Percentiles rank a stretch among this genome's conserved stretches.
Evolutionary conservation across 2,888 invertebrate genomes (phyloP).

Genomic region (Mechanitis messenoides): DNA sequence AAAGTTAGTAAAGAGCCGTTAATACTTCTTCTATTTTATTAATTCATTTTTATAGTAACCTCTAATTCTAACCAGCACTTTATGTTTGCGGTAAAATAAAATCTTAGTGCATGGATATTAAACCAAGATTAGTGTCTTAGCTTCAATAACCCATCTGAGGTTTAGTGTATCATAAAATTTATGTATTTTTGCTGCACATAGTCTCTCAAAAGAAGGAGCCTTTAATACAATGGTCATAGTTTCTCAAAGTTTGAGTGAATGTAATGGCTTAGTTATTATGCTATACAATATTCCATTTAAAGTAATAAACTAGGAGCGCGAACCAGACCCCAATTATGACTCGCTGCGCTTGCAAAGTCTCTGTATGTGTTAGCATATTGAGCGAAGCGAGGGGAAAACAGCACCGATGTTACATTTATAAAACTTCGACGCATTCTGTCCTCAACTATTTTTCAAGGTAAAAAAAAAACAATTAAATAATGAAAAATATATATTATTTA

Average conservation of each 20-base stretch:
- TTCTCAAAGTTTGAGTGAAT: not conserved
- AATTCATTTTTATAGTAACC: slow-evolving; percentile 65
- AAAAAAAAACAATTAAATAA: too few relatives aligned
- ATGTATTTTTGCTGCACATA: not conserved
- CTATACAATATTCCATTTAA: too few relatives aligned
- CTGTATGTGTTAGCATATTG: too few relatives aligned
- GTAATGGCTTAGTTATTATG: not conserved
- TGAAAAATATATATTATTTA: too few relatives aligned
- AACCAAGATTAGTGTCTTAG: slow-evolving; percentile 18
- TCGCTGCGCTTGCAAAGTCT: too few relatives aligned
- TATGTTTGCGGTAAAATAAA: slow-evolving; percentile 43
- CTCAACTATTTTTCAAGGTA: too few relatives aligned
- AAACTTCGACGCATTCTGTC: too few relatives aligned
- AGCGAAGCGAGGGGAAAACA: too few relatives aligned
- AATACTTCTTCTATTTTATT: slow-evolving; percentile 48
- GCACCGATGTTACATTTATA: too few relatives aligned
- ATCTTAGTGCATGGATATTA: slow-evolving; percentile 33
- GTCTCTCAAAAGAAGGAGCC: too few relatives aligned
- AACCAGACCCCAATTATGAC: too few relatives aligned
- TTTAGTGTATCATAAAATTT: slow-evolving; percentile 17
- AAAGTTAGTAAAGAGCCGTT: not conserved
- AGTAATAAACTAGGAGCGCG: too few relatives aligned
- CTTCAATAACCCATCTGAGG: slow-evolving; percentile 15
- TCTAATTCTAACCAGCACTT: slow-evolving; percentile 49
- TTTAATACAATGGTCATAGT: not conserved